Evolutionary conservation across 2,888 invertebrate genomes (phyloP).

Genomic region (Zygaena filipendulae): DNA sequence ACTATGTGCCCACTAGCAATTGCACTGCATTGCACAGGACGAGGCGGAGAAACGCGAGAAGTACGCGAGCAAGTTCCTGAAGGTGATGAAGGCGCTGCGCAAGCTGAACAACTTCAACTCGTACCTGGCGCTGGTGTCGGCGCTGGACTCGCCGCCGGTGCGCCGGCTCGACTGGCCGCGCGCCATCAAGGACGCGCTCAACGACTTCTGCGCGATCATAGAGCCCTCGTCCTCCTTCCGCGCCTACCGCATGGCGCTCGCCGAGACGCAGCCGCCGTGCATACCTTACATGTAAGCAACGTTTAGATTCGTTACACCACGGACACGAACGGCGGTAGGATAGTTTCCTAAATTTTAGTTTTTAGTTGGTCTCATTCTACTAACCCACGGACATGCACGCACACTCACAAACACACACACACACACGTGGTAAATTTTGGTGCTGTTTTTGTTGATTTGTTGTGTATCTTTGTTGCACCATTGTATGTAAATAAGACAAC

Average conservation of each 20-base stretch:
- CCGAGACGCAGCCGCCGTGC: constrained; percentile 96
- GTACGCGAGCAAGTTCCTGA: constrained; percentile 94
- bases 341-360: too few relatives aligned
- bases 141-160: constrained; percentile 95
- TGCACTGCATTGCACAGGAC: too few relatives aligned
- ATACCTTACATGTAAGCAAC: constrained; percentile 97
- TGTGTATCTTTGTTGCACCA: too few relatives aligned
- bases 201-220: constrained; percentile 95
- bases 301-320: too few relatives aligned
- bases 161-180: constrained; percentile 93
- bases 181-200: constrained; percentile 89
- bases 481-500: too few relatives aligned
- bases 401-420: too few relatives aligned
- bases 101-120: constrained; percentile 99
- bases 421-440: too few relatives aligned
- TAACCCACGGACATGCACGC: too few relatives aligned
- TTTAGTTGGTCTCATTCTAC: too few relatives aligned
- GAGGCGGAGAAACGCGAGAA: constrained; percentile 97
- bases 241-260: constrained; percentile 93
- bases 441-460: too few relatives aligned
- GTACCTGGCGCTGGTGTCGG: constrained; percentile 95
- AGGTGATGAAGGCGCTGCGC: constrained; percentile 97
- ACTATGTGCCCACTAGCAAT: too few relatives aligned
- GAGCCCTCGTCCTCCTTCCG: constrained; percentile 98
- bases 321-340: too few relatives aligned